Percentiles rank a stretch among this genome's conserved stretches.
Evolutionary conservation across 2,797 vertebrate species (phyloP).

Genomic region (Neosalanx taihuensis): DNA sequence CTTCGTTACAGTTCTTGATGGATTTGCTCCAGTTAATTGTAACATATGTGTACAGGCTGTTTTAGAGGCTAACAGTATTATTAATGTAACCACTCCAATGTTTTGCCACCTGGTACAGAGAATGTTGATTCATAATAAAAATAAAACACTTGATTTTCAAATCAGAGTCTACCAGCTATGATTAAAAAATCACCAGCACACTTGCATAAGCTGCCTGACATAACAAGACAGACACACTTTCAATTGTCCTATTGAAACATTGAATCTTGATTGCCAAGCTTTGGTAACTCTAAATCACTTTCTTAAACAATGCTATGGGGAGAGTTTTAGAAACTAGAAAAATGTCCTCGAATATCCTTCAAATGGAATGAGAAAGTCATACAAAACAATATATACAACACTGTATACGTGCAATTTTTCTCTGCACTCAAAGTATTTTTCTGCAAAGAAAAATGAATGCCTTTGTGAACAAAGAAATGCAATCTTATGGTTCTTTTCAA

Average conservation of each 20-base stretch:
- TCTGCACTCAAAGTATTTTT: not conserved
- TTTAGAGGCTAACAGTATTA: not conserved
- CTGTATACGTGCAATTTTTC: not conserved
- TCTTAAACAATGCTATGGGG: no score
- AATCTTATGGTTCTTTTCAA: not conserved
- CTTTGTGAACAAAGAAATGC: not conserved
- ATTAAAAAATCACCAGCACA: not conserved
- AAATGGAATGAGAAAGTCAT: not conserved
- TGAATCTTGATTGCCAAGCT: no score
- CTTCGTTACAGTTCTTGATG: slow-evolving; percentile 50
- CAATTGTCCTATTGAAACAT: no score
- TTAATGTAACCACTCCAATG: not conserved
- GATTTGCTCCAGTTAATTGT: slow-evolving; percentile 54
- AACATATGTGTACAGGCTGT: slow-evolving; percentile 16
- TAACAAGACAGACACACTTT: not conserved
- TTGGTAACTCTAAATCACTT: no score
- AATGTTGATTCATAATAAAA: not conserved
- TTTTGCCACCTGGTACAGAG: not conserved
- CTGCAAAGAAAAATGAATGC: not conserved
- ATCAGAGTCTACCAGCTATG: not conserved
- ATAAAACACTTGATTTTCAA: not conserved
- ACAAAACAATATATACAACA: not conserved
- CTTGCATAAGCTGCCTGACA: not conserved
- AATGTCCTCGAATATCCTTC: not conserved
- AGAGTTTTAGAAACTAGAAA: not conserved